Evolutionary conservation across 2,888 invertebrate genomes (phyloP).

Genomic region (Rotaria macrura): DNA sequence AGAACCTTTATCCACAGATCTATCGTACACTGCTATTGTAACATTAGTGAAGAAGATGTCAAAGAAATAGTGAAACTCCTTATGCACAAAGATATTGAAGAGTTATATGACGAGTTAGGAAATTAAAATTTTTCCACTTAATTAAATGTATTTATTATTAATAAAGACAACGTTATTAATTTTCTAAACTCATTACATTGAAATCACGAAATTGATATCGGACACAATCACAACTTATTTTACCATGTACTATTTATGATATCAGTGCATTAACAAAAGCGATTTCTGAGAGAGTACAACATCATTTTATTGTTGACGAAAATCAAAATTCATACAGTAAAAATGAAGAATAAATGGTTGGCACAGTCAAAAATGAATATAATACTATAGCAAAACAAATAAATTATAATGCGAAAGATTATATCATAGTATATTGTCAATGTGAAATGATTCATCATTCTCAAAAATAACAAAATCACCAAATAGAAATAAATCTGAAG

Average conservation of each 20-base stretch:
- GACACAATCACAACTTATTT: not conserved
- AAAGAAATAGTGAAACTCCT: not conserved
- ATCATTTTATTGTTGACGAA: not conserved
- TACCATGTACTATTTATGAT: not conserved
- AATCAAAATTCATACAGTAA: not conserved
- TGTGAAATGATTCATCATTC: not conserved
- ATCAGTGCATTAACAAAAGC: not conserved
- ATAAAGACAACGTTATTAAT: not conserved
- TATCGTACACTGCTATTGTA: too few species aligned
- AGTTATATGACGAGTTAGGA: too few species aligned
- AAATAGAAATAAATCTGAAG: not conserved
- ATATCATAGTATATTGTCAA: not conserved
- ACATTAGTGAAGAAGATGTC: too few species aligned
- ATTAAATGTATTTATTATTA: too few species aligned
- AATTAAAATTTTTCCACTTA: too few species aligned
- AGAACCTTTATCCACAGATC: too few species aligned
- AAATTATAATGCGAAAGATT: not conserved
- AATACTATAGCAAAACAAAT: not conserved
- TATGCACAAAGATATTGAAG: too few species aligned
- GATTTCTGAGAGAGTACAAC: not conserved
- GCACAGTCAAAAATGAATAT: not conserved
- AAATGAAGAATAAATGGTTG: not conserved
- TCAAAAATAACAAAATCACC: not conserved
- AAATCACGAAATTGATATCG: not conserved
- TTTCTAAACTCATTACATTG: not conserved